Conservation (phyloP, 2,797 vertebrate genomes). For the Premnoplex brunnescens region DNA sequence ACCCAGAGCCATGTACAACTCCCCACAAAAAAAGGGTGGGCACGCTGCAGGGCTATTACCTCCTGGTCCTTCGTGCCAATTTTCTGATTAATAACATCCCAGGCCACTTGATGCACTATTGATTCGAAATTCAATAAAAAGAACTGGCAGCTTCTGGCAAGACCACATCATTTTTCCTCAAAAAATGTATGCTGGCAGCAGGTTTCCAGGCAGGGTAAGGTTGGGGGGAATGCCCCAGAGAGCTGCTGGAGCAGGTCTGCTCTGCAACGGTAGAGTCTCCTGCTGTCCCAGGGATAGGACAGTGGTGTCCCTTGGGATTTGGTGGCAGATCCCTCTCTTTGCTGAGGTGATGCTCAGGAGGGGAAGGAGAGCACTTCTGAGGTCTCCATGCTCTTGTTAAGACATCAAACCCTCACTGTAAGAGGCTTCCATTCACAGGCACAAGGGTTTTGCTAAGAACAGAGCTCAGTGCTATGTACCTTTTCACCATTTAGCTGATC, state of each 20-base stretch:
- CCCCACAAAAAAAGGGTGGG: background rate
- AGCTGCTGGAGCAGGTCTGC: background rate
- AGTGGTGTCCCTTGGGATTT: background rate
- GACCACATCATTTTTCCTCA: background rate
- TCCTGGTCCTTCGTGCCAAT: slow-evolving; percentile 19
- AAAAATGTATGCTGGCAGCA: background rate
- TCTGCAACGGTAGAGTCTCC: accelerated
- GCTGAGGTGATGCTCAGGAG: background rate
- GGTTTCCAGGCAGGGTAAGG: background rate
- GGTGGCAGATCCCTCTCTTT: background rate
- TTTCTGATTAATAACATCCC: slow-evolving; percentile 69
- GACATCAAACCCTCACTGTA: background rate
- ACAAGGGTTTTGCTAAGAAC: background rate
- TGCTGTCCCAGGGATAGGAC: background rate
- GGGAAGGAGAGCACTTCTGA: too few relatives aligned
- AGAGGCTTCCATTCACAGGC: background rate
- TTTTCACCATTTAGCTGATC: background rate
- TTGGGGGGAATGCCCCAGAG: background rate
- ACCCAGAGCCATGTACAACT: background rate
- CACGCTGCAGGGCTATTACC: background rate
- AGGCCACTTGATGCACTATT: slow-evolving; percentile 62
- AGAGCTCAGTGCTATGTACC: background rate
- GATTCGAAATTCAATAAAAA: slow-evolving; percentile 55
- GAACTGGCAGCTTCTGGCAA: slow-evolving; percentile 17
- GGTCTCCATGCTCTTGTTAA: accelerated